A percentile compares a stretch with the other conserved stretches of the same genome.
Evolutionary conservation across 2,797 vertebrate genomes (phyloP).

Genomic region (Loriculus beryllinus): DNA sequence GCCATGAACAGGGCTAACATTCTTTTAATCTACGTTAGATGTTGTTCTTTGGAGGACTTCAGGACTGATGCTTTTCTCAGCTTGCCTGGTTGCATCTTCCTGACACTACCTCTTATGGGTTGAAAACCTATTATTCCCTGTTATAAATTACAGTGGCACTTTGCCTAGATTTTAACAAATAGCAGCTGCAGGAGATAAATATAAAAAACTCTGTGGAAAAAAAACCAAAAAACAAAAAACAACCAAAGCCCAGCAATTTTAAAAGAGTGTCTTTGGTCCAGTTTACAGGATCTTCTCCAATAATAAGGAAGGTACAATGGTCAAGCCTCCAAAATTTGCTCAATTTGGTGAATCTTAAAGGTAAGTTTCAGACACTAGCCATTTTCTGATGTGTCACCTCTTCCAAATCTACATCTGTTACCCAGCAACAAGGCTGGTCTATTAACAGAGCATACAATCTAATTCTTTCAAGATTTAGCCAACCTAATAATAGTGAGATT

Average conservation of each 20-base stretch:
- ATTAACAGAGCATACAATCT: neutral
- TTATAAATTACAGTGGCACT: neutral
- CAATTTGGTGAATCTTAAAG: no score
- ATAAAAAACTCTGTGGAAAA: neutral
- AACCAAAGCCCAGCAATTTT: neutral
- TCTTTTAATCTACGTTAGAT: neutral
- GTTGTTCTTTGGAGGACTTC: neutral
- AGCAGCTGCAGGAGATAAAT: neutral
- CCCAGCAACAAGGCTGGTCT: neutral
- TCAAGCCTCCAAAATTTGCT: neutral
- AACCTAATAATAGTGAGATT: neutral
- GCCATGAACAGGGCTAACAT: neutral
- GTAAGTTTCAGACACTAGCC: neutral
- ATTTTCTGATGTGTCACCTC: neutral
- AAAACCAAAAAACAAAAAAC: no score
- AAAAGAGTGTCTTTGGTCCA: neutral
- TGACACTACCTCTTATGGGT: neutral
- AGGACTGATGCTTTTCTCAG: neutral
- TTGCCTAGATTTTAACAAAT: neutral
- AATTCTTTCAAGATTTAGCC: neutral
- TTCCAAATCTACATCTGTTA: neutral
- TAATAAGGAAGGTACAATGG: neutral
- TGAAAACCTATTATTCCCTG: neutral
- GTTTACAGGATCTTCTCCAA: neutral
- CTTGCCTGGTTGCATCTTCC: neutral